These are phyloP conservation scores for Cantharis flavilabris DNA, from an alignment of 2,888 invertebrate genomes.

Conservation along the genomic window DNA sequence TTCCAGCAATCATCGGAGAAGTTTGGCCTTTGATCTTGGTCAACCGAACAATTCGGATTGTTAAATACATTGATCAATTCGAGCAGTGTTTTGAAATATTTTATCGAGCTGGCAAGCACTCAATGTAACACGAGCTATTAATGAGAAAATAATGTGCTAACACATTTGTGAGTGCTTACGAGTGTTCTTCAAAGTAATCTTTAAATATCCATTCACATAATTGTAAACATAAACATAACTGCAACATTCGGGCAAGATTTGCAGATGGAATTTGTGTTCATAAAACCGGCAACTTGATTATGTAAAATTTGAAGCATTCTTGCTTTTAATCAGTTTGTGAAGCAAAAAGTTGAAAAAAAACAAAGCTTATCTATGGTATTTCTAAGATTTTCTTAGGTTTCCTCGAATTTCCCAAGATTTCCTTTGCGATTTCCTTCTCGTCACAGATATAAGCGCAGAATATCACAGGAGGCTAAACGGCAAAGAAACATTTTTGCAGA, in stretches of 20 bases:
- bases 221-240: background rate
- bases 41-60: background rate
- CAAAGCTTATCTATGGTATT: too few relatives aligned
- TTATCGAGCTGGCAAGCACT: background rate
- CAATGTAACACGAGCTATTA: background rate
- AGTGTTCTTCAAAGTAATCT: background rate
- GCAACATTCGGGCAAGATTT: background rate
- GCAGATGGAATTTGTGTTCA: background rate
- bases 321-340: too few relatives aligned
- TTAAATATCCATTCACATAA: background rate
- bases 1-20: background rate
- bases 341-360: too few relatives aligned
- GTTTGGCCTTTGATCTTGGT: background rate
- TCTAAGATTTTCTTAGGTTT: too few relatives aligned
- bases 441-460: too few relatives aligned
- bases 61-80: background rate
- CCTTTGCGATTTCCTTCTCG: too few relatives aligned
- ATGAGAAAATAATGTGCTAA: background rate
- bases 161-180: background rate
- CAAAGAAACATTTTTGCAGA: too few relatives aligned
- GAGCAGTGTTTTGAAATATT: background rate
- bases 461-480: too few relatives aligned
- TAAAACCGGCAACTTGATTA: background rate
- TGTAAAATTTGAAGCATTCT: background rate
- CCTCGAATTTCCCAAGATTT: too few relatives aligned